phyloP scores from a whole-genome alignment of 2,888 invertebrate species.

The Stenchaetothrips biformis region DNA sequence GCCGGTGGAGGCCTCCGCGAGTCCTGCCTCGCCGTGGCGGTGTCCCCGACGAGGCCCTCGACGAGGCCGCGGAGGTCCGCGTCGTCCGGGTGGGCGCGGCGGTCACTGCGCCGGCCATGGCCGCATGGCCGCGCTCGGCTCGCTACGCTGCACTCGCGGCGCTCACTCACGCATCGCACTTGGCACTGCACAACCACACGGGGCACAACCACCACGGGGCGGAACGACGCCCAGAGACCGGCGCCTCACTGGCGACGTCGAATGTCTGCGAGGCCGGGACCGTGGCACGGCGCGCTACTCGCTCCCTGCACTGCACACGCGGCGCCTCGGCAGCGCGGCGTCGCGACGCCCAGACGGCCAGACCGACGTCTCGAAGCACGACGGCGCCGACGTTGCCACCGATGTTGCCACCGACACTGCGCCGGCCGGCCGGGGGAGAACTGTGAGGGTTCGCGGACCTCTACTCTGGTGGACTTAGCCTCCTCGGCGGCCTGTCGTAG shows the following conservation, averaged over 20 bases:
- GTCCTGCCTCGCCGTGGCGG: background rate
- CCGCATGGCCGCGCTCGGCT: background rate
- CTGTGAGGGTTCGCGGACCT: constrained; percentile 14
- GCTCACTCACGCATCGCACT: background rate
- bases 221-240: background rate
- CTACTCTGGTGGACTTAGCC: background rate
- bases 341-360: background rate
- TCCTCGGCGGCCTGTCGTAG: background rate
- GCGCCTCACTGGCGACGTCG: background rate
- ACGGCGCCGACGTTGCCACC: background rate
- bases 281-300: too few relatives aligned
- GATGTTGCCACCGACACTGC: too few relatives aligned
- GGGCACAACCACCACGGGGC: background rate
- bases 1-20: background rate
- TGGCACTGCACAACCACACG: background rate
- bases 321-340: background rate
- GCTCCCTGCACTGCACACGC: background rate
- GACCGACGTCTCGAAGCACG: background rate
- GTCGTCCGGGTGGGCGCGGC: background rate
- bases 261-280: too few relatives aligned
- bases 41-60: background rate
- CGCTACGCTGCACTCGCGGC: background rate
- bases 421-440: background rate
- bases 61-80: background rate
- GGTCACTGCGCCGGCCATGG: constrained; percentile 13